phyloP scores from a whole-genome alignment of 2,888 invertebrate species.

The Dryobota labecula region DNA sequence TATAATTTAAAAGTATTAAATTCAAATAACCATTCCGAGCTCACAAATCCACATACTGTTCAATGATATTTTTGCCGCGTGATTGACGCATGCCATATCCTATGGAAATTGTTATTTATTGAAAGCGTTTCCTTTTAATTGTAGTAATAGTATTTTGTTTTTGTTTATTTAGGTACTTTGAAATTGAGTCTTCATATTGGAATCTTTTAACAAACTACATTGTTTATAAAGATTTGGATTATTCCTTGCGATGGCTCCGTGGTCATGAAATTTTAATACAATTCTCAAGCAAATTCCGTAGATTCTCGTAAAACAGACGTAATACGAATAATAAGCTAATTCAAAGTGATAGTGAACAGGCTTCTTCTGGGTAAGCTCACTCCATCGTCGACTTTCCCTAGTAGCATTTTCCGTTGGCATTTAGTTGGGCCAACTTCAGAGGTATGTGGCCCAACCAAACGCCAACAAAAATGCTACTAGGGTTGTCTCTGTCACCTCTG shows the following conservation, averaged over 20 bases:
- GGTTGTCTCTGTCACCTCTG: too few relatives aligned
- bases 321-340: too few relatives aligned
- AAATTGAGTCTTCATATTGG: too few relatives aligned
- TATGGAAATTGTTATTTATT: not conserved
- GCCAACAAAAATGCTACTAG: too few relatives aligned
- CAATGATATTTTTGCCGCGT: not conserved
- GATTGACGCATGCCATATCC: too few relatives aligned
- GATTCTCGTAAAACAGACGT: conserved; percentile 30
- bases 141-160: not conserved
- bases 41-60: not conserved
- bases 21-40: not conserved
- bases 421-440: too few relatives aligned
- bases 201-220: not conserved
- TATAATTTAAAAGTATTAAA: not conserved
- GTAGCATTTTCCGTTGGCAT: too few relatives aligned
- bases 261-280: conserved; percentile 12
- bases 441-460: too few relatives aligned
- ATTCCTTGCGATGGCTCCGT: not conserved
- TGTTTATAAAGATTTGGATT: not conserved
- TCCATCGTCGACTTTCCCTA: too few relatives aligned
- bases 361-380: too few relatives aligned
- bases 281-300: conserved; percentile 1
- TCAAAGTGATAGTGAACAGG: too few relatives aligned
- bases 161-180: not conserved
- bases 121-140: not conserved